phyloP scores from a whole-genome alignment of 2,888 invertebrate genomes.

The Caenorhabditis sinica region DNA sequence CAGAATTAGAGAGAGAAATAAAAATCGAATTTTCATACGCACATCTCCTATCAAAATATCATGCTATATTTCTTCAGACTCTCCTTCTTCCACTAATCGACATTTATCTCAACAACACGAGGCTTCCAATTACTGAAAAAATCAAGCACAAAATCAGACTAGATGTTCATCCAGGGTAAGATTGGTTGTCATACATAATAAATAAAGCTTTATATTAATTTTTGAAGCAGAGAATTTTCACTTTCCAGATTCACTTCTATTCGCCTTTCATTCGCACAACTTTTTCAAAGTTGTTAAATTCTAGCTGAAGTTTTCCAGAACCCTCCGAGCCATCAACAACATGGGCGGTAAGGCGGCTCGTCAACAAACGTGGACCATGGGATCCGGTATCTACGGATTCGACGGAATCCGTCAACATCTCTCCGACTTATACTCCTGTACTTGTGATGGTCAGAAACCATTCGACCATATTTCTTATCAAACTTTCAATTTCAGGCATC shows the following conservation, averaged over 20 bases:
- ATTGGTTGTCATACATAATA: too few relatives aligned
- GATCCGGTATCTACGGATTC: constrained; percentile 45
- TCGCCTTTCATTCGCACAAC: too few relatives aligned
- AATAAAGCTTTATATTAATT: not conserved
- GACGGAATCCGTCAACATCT: constrained; percentile 28
- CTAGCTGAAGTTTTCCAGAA: constrained; percentile 32
- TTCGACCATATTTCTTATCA: not conserved
- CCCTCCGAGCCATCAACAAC: constrained; percentile 14
- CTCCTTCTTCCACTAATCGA: constrained; percentile 62
- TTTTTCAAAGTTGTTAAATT: too few relatives aligned
- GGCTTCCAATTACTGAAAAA: constrained; percentile 22
- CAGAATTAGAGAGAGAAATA: too few relatives aligned
- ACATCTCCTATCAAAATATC: too few relatives aligned
- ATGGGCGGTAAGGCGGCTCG: constrained; percentile 48
- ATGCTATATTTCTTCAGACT: constrained; percentile 63
- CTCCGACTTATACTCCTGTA: constrained; percentile 49
- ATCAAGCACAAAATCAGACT: constrained; percentile 49
- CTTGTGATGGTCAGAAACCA: constrained; percentile 48
- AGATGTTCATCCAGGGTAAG: constrained; percentile 51
- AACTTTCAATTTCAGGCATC: constrained; percentile 53
- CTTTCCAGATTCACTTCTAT: too few relatives aligned
- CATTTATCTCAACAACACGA: constrained; percentile 29
- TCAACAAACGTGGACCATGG: constrained; percentile 48
- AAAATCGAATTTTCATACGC: too few relatives aligned
- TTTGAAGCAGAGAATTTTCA: too few relatives aligned